Conservation (phyloP, 2,113 vertebrate genomes). For the Plectropomus leopardus region DNA sequence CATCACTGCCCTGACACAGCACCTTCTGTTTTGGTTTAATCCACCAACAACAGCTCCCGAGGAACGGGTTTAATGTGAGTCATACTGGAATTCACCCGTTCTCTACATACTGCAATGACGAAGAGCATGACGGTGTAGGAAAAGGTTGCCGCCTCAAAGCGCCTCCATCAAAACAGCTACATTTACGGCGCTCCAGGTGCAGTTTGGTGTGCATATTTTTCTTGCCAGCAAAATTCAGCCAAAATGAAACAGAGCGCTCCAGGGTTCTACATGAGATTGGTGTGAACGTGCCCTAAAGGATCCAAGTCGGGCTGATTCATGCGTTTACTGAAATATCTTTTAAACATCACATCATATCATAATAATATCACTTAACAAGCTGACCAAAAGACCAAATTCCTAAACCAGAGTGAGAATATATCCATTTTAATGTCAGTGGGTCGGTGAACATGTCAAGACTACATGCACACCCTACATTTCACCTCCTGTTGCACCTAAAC, state of each 20-base stretch:
- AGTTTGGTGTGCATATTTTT: background rate
- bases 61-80: background rate
- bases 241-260: background rate
- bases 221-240: background rate
- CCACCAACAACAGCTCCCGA: constrained; percentile 1
- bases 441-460: constrained; percentile 38
- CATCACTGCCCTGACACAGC: background rate
- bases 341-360: too few species aligned
- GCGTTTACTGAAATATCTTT: background rate
- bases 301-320: background rate
- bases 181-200: background rate
- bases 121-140: background rate
- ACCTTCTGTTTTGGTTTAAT: background rate
- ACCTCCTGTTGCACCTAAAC: constrained; percentile 39
- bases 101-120: background rate
- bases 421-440: constrained; percentile 20
- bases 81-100: background rate
- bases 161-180: background rate
- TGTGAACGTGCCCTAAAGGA: background rate
- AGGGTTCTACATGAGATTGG: background rate
- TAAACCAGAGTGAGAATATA: background rate
- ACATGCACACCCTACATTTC: constrained; percentile 27
- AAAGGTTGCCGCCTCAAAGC: background rate
- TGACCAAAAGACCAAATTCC: too few species aligned
- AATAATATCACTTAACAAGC: background rate